Conservation (phyloP, 2,113 vertebrate genomes). For the Hassar affinis region DNA sequence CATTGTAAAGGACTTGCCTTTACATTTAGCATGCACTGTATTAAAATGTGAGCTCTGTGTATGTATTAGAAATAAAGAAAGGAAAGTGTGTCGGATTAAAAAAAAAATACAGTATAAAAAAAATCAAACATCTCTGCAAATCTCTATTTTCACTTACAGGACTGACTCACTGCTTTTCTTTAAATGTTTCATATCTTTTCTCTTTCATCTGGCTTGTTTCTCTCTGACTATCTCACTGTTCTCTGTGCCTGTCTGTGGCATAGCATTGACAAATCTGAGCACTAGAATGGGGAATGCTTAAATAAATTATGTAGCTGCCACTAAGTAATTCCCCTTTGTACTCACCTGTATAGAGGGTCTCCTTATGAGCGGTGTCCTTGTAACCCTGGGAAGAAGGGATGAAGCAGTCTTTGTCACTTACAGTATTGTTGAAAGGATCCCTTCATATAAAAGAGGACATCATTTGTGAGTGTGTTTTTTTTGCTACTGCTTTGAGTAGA, state of each 20-base stretch:
- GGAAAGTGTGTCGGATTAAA: not conserved
- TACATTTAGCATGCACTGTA: constrained; percentile 9
- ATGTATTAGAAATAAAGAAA: not conserved
- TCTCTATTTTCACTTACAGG: constrained; percentile 29
- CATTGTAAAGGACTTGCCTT: not conserved
- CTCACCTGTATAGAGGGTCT: constrained; percentile 7
- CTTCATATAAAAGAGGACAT: not conserved
- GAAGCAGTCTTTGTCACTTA: constrained; percentile 35
- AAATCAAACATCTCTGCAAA: not conserved
- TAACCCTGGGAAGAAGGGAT: constrained; percentile 30
- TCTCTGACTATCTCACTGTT: constrained; percentile 1
- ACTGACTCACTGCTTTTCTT: constrained; percentile 32
- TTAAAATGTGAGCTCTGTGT: constrained; percentile 1
- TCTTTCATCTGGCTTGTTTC: constrained; percentile 8
- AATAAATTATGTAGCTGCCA: constrained; percentile 39
- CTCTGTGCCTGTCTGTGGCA: not conserved
- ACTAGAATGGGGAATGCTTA: not conserved
- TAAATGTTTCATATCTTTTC: constrained; percentile 56
- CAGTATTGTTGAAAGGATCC: constrained; percentile 25
- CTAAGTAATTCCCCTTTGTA: constrained; percentile 44
- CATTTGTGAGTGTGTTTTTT: not conserved
- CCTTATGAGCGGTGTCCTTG: constrained; percentile 36
- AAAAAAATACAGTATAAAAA: not conserved
- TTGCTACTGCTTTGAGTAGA: constrained; percentile 14
- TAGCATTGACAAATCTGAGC: constrained; percentile 11